Conservation (phyloP, 2,888 invertebrate species). For the Eumacrocentrus americanus region DNA sequence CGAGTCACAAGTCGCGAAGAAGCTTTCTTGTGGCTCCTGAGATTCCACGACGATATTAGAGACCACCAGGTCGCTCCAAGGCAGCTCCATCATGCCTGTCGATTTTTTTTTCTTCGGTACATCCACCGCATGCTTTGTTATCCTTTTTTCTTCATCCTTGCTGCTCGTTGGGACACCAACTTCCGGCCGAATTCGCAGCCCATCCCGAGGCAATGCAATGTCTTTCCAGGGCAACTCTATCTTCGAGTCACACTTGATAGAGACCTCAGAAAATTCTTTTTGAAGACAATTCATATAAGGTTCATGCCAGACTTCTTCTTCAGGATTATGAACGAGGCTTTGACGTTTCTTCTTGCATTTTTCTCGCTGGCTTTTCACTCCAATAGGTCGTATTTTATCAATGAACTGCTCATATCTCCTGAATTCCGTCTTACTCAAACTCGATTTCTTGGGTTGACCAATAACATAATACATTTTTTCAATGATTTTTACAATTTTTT, state of each 20-base stretch:
- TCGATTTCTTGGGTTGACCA: conserved; percentile 15
- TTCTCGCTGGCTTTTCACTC: not conserved
- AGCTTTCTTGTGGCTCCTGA: conserved; percentile 11
- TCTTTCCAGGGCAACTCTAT: conserved; percentile 55
- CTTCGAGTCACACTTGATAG: conserved; percentile 46
- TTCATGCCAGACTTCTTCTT: conserved; percentile 48
- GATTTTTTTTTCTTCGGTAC: conserved; percentile 36
- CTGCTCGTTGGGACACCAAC: conserved; percentile 14
- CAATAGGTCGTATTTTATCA: not conserved
- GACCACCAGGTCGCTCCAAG: conserved; percentile 50
- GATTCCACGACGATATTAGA: conserved; percentile 30
- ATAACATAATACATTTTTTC: conserved; percentile 26
- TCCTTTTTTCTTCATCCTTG: not conserved
- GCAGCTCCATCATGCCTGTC: conserved; percentile 41
- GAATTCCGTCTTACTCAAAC: not conserved
- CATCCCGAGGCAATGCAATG: conserved; percentile 43
- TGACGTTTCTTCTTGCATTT: conserved; percentile 40
- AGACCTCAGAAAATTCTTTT: conserved; percentile 44
- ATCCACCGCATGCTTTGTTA: no score
- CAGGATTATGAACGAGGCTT: conserved; percentile 44
- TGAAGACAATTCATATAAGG: conserved; percentile 48
- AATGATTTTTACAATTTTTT: no score
- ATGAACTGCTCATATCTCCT: not conserved
- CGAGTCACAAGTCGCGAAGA: conserved; percentile 42
- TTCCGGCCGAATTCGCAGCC: conserved; percentile 38